Base-by-base conservation (phyloP, 35 echinoderm and acorn worm genomes). In the Holothuria glaberrima region DNA sequence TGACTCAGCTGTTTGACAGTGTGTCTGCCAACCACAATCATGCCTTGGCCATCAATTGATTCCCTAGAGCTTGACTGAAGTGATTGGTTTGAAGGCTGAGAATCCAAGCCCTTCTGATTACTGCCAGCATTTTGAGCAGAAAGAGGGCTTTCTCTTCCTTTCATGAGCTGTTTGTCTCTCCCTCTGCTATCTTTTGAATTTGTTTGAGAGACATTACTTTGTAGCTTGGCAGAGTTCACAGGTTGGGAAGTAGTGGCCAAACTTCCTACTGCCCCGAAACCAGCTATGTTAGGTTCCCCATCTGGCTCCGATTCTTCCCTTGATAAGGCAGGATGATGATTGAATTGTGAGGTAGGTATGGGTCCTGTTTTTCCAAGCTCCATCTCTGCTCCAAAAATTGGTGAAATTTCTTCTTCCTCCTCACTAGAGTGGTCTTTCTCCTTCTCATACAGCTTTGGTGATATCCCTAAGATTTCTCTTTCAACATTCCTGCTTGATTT, bases 271-370 rank as follows among this genome's bases (percentile, higher is more conserved):
- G 44, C 27, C 35, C 19, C 6, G 0, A 78, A 4, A 48, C 27
- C 74, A 78, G 74, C 14, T 30, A 48, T 4, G 38, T 78, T 78
- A 24, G 74, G 74, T 48, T 78, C 74, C 0, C 74, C 74, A 48
- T 78, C 74, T 45, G 74, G 74, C 33, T 78, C 74, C 7, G 74
- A 78, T 48, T 78, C 74, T 48, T 78, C 74, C 44, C 74, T 56
- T 35, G 50, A 48, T 17, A 78, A 33, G 24, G 41, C 50, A 48
- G 74, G 27, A 0, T 41, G 74, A 50, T 78, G 74, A 0, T 78
- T 38, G 6, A 24, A 78, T 41, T 78, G 74, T 14, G 13, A 4
- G n/a, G 33, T 25, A 12, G 35, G 19, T 17, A 78, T 22, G 36
- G 13, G 74, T 52, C 44, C 33, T 12, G 44, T 78, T 6, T 18